Evolutionary conservation across 2,888 invertebrate genomes (phyloP).

Genomic region (Arge pagana): DNA sequence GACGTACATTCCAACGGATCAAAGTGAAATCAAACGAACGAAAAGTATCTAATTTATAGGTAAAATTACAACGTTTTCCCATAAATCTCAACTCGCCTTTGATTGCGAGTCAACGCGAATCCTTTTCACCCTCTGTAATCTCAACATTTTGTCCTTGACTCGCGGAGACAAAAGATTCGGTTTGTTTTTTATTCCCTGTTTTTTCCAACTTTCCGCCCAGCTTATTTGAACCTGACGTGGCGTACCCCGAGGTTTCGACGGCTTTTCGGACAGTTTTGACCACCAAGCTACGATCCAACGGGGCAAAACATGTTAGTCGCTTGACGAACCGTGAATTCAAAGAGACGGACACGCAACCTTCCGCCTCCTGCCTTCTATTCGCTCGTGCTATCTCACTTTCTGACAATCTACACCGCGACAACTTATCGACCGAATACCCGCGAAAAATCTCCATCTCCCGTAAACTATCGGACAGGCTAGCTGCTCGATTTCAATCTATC

Average conservation of each 20-base stretch:
- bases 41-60: too few species aligned
- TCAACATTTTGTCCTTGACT: slow-evolving; percentile 14
- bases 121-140: too few species aligned
- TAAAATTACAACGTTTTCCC: too few species aligned
- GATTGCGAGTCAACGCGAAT: too few species aligned
- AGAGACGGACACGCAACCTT: slow-evolving; percentile 5
- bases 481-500: too few species aligned
- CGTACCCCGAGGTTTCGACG: slow-evolving; percentile 17
- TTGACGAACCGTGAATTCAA: slow-evolving; percentile 20
- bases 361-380: neutral
- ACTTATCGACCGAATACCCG: slow-evolving; percentile 15
- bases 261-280: slow-evolving; percentile 6
- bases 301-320: slow-evolving; percentile 17
- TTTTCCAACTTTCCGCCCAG: neutral
- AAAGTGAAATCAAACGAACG: too few species aligned
- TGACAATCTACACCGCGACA: slow-evolving; percentile 15
- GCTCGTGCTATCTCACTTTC: slow-evolving; percentile 8
- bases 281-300: slow-evolving; percentile 10
- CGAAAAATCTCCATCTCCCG: too few species aligned
- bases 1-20: too few species aligned
- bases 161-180: too few species aligned
- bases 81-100: too few species aligned
- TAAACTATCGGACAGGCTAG: too few species aligned
- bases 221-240: slow-evolving; percentile 14
- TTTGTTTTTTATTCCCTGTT: too few species aligned